Percentiles rank a stretch among this genome's conserved stretches.
Evolutionary conservation across 1,140 invertebrate genomes (phyloP).

Genomic region (Halesus radiatus): DNA sequence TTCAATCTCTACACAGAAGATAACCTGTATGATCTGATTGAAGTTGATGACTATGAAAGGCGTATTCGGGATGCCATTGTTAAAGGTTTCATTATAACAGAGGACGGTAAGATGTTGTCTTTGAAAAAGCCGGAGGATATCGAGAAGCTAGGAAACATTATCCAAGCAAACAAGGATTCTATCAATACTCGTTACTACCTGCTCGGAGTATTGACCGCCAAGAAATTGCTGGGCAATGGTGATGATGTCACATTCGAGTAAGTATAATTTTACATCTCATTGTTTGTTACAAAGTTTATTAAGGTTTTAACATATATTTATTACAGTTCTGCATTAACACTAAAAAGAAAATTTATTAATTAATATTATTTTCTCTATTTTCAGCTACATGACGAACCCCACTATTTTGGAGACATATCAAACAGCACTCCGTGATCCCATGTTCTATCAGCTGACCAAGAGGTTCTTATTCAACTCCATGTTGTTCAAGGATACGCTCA

Average conservation of each 20-base stretch:
- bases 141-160: constrained; percentile 70
- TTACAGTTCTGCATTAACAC: background rate
- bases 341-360: too few relatives aligned
- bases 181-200: constrained; percentile 64
- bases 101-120: constrained; percentile 65
- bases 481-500: constrained; percentile 67
- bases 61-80: constrained; percentile 74
- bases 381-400: constrained; percentile 47
- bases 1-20: too few relatives aligned
- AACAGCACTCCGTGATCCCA: constrained; percentile 68
- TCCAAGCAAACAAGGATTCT: constrained; percentile 71
- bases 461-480: constrained; percentile 70
- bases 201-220: constrained; percentile 59
- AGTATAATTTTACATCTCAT: too few relatives aligned
- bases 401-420: constrained; percentile 65
- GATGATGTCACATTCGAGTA: constrained; percentile 33
- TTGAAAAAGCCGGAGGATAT: constrained; percentile 71
- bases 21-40: constrained; percentile 64
- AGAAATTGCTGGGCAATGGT: constrained; percentile 43
- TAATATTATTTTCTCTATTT: constrained; percentile 23
- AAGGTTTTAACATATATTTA: too few relatives aligned
- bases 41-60: constrained; percentile 69
- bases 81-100: constrained; percentile 64
- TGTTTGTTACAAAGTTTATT: too few relatives aligned
- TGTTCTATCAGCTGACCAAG: constrained; percentile 71